Evolutionary conservation across 2,113 vertebrate species (phyloP).

Genomic region (Phylloscopus trochiloides): DNA sequence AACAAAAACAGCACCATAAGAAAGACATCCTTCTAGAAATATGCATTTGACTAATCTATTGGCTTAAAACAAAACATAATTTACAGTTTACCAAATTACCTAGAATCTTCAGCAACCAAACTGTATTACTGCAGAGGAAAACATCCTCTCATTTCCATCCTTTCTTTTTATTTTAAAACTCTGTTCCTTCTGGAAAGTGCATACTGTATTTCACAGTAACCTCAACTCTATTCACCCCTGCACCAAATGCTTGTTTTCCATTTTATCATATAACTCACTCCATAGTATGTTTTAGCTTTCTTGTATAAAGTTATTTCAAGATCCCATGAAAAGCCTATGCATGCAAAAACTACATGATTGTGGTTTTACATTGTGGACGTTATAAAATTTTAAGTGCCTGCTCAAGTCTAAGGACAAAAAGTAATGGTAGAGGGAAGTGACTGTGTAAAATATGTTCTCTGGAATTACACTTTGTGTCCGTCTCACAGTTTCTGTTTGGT

Average conservation of each 20-base stretch:
- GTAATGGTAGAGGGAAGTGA: not conserved
- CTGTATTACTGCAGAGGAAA: not conserved
- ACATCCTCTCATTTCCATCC: not conserved
- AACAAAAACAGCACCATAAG: not conserved
- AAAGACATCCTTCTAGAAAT: not conserved
- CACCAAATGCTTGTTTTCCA: not conserved
- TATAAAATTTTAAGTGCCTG: not conserved
- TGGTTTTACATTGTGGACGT: not conserved
- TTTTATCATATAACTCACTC: not conserved
- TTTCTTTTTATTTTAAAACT: not conserved
- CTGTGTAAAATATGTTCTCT: not conserved
- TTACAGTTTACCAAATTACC: not conserved
- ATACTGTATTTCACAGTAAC: not conserved
- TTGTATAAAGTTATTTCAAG: not conserved
- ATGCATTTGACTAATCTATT: not conserved
- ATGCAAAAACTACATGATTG: not conserved
- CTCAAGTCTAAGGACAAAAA: not conserved
- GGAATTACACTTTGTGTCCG: not conserved
- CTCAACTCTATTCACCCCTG: not conserved
- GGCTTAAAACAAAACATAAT: not conserved
- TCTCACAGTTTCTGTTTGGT: not conserved
- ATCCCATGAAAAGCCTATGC: not conserved
- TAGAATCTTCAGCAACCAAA: not conserved
- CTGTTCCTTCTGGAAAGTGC: not conserved
- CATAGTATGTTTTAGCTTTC: not conserved